Percentiles rank a stretch among this genome's conserved stretches.
Conservation (phyloP, 2,888 invertebrate genomes). For the Tetanocera ferruginea region DNA sequence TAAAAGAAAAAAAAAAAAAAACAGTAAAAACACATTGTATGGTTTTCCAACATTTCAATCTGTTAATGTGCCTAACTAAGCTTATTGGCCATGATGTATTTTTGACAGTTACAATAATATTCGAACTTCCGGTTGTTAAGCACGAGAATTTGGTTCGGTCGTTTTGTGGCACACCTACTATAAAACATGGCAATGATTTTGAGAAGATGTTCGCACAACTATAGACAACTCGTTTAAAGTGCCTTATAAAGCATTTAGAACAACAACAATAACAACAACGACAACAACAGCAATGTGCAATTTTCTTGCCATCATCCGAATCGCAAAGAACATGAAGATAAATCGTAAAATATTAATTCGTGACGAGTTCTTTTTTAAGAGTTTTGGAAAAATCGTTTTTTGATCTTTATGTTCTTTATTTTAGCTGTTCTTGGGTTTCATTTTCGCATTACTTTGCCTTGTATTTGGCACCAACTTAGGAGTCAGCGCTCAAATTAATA, state of each 20-base stretch:
- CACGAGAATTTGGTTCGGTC: too few species aligned
- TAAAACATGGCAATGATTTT: too few species aligned
- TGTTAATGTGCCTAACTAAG: too few species aligned
- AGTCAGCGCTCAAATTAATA: constrained; percentile 7
- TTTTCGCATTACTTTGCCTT: neutral
- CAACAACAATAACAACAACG: neutral
- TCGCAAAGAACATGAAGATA: neutral
- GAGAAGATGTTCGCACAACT: too few species aligned
- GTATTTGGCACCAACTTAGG: constrained; percentile 19
- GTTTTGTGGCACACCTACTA: too few species aligned
- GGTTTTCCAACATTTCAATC: too few species aligned
- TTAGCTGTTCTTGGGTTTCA: neutral
- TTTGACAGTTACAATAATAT: too few species aligned
- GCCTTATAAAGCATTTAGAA: neutral
- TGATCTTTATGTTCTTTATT: neutral
- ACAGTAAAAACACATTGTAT: too few species aligned
- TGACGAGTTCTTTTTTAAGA: constrained; percentile 5
- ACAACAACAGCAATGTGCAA: neutral
- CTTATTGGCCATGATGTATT: too few species aligned
- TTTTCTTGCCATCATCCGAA: neutral
- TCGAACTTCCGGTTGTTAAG: too few species aligned
- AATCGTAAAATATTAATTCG: constrained; percentile 28
- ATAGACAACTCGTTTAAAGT: too few species aligned
- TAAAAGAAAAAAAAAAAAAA: too few species aligned
- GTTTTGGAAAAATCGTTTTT: neutral